A percentile compares a stretch with the other conserved stretches of the same genome.
Conservation (phyloP, 2,888 invertebrate genomes). For the Zele albiditarsus region DNA sequence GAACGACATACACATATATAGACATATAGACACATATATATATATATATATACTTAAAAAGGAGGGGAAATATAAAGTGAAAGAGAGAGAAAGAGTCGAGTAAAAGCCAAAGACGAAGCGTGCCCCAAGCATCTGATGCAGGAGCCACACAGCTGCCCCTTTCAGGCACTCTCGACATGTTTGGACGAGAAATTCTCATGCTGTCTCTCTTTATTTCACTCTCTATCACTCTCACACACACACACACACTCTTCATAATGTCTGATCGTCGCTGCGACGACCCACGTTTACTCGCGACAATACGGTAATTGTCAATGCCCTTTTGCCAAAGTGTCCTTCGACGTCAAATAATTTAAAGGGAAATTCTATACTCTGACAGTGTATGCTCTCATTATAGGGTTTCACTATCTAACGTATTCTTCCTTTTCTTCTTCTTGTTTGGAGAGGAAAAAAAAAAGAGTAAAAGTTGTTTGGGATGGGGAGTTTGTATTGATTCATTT, state of each 20-base stretch:
- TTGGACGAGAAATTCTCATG: conserved; percentile 31
- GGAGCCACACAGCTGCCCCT: conserved; percentile 51
- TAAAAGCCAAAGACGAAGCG: conserved; percentile 37
- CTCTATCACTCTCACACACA: conserved; percentile 50
- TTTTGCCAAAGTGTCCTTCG: conserved; percentile 23
- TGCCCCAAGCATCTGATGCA: conserved; percentile 40
- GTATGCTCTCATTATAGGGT: conserved; percentile 5
- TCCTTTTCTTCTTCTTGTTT: background rate
- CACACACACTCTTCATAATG: conserved; percentile 53
- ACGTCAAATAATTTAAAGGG: conserved; percentile 39
- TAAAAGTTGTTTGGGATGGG: background rate
- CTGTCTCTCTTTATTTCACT: conserved; percentile 38
- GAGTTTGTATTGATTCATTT: too few species aligned
- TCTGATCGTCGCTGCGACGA: conserved; percentile 41
- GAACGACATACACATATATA: conserved; percentile 13
- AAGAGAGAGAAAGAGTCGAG: conserved; percentile 37
- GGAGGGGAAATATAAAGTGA: conserved; percentile 31
- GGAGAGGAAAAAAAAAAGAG: background rate
- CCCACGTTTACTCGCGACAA: conserved; percentile 43
- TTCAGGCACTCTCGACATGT: conserved; percentile 42
- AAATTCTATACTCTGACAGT: conserved; percentile 18
- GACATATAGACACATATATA: background rate
- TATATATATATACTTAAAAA: conserved; percentile 7
- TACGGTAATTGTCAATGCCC: conserved; percentile 53
- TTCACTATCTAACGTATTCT: conserved; percentile 24